These are phyloP conservation scores for Odontamblyopus rebecca DNA, from an alignment of 2,797 vertebrate species.

Conservation along the genomic window DNA sequence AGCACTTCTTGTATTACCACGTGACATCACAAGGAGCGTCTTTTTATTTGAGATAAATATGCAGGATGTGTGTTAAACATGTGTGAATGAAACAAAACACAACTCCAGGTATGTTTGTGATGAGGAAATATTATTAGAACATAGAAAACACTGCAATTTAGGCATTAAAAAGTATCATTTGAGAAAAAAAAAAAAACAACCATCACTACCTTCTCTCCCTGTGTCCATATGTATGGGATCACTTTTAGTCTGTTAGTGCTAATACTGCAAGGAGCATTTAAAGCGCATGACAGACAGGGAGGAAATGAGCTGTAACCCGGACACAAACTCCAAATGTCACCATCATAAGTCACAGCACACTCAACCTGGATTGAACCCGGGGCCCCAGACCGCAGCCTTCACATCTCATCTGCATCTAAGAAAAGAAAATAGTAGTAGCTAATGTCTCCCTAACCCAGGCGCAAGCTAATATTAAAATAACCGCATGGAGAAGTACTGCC, in stretches of 20 bases:
- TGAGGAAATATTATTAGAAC: too few relatives aligned
- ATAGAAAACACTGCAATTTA: too few relatives aligned
- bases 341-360: slow-evolving; percentile 9
- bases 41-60: too few relatives aligned
- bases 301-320: slow-evolving; percentile 43
- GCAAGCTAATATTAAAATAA: slow-evolving; percentile 38
- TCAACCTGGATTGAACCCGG: slow-evolving; percentile 33
- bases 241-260: slow-evolving; percentile 24
- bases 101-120: too few relatives aligned
- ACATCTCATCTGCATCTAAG: slow-evolving; percentile 27
- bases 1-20: too few relatives aligned
- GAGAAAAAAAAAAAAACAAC: not conserved
- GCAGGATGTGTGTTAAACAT: too few relatives aligned
- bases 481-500: slow-evolving; percentile 26
- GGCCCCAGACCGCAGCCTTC: slow-evolving; percentile 35
- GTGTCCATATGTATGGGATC: slow-evolving; percentile 26
- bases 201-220: slow-evolving; percentile 15
- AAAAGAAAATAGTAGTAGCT: slow-evolving; percentile 21
- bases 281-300: slow-evolving; percentile 29
- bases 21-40: too few relatives aligned
- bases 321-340: slow-evolving; percentile 34
- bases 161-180: not conserved
- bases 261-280: slow-evolving; percentile 17
- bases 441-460: slow-evolving; percentile 20
- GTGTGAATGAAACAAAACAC: too few relatives aligned